A percentile compares a stretch with the other conserved stretches of the same genome.
phyloP scores from a whole-genome alignment of 2,888 invertebrate genomes.

The Resseliella maxima region DNA sequence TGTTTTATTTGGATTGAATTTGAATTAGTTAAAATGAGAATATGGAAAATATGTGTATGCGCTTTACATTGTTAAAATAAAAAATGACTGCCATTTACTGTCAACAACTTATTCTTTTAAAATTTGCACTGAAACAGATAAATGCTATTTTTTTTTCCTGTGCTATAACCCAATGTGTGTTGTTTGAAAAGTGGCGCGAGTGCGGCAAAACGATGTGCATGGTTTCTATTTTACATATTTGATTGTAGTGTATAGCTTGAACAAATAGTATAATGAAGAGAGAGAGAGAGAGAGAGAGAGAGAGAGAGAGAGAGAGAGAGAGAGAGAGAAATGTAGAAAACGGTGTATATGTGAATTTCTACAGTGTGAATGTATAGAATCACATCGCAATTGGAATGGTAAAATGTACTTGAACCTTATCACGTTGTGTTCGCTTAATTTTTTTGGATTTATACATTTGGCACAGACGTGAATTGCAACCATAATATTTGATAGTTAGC shows the following conservation, averaged over 20 bases:
- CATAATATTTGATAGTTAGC: constrained; percentile 49
- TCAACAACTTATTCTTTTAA: constrained; percentile 48
- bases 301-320: not conserved
- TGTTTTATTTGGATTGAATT: not conserved
- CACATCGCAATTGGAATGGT: not conserved
- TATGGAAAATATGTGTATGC: not conserved
- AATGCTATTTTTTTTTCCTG: not conserved
- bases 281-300: constrained; percentile 3
- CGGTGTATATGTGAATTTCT: not conserved
- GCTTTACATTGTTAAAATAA: constrained; percentile 32
- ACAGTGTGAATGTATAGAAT: not conserved
- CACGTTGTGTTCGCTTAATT: constrained; percentile 53
- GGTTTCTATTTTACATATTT: constrained; percentile 43
- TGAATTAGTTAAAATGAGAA: constrained; percentile 23
- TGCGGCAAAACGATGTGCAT: not conserved
- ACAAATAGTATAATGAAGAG: constrained; percentile 20
- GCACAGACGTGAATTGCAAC: constrained; percentile 51
- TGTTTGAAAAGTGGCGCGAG: not conserved
- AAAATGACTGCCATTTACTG: constrained; percentile 36
- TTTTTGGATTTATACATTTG: constrained; percentile 34
- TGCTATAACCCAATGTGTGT: not conserved
- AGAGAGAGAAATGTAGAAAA: too few relatives aligned
- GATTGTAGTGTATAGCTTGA: constrained; percentile 37
- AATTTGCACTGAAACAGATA: constrained; percentile 10
- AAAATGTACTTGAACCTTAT: constrained; percentile 53